phyloP scores from a whole-genome alignment of 1,140 invertebrate genomes.

The Thaumatotibia leucotreta region DNA sequence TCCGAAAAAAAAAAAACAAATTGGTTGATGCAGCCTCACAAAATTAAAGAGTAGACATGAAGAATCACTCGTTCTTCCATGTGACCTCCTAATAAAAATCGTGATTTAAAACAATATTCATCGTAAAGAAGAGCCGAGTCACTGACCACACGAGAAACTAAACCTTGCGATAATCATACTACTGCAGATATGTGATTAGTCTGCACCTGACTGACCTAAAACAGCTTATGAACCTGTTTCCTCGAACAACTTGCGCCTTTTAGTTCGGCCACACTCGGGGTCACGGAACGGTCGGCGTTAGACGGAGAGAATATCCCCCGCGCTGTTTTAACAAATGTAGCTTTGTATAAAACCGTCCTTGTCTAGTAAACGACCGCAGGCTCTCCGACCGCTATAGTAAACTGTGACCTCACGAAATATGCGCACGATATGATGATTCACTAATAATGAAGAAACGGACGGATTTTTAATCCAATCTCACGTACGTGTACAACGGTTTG shows the following conservation, averaged over 20 bases:
- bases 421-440: slow-evolving; percentile 69
- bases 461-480: slow-evolving; percentile 20
- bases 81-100: background rate
- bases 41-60: no score
- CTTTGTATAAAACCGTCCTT: slow-evolving; percentile 37
- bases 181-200: slow-evolving; percentile 73
- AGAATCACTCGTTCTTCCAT: background rate
- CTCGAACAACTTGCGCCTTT: background rate
- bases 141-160: slow-evolving; percentile 65
- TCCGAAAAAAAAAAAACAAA: no score
- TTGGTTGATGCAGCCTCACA: no score
- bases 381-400: slow-evolving; percentile 71
- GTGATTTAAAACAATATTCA: slow-evolving; percentile 12
- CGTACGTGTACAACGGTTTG: background rate
- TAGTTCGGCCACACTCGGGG: slow-evolving; percentile 30
- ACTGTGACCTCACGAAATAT: slow-evolving; percentile 74
- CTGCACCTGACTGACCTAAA: background rate
- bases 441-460: slow-evolving; percentile 59
- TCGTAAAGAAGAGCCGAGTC: slow-evolving; percentile 38
- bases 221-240: background rate
- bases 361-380: slow-evolving; percentile 58
- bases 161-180: slow-evolving; percentile 69
- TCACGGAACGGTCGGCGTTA: slow-evolving; percentile 67
- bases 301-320: slow-evolving; percentile 39
- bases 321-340: slow-evolving; percentile 33